Evolutionary conservation across 2,888 invertebrate species (phyloP).

Genomic region (Diarsia rubi): DNA sequence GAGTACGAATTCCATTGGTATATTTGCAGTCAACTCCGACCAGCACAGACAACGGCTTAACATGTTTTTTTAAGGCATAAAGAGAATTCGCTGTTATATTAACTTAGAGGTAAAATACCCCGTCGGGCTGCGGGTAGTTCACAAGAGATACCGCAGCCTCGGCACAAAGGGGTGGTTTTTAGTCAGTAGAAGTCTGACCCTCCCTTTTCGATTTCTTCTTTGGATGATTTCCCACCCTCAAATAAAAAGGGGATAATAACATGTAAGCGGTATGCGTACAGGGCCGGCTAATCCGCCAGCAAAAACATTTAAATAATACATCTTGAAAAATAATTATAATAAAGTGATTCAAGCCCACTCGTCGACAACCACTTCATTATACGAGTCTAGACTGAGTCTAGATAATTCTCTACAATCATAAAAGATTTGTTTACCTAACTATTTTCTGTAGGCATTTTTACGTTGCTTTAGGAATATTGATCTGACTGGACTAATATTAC

Average conservation of each 20-base stretch:
- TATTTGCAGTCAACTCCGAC: background rate
- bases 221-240: no score
- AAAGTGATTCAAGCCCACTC: background rate
- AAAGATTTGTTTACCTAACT: slow-evolving; percentile 12
- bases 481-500: background rate
- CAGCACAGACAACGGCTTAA: background rate
- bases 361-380: slow-evolving; percentile 3
- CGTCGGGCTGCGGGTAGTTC: no score
- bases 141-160: no score
- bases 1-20: background rate
- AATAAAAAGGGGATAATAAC: background rate
- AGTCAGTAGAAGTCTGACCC: no score
- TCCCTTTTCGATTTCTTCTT: no score
- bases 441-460: background rate
- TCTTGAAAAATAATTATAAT: background rate
- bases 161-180: no score
- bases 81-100: background rate
- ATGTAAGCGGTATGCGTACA: background rate
- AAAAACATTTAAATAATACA: background rate
- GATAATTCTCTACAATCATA: slow-evolving; percentile 12
- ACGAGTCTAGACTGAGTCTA: slow-evolving; percentile 37
- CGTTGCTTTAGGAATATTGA: background rate
- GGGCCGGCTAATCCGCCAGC: background rate
- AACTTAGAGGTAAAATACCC: background rate
- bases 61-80: background rate